Base-by-base conservation (phyloP, 2,797 vertebrate species). In the Bovichtus variegatus region DNA sequence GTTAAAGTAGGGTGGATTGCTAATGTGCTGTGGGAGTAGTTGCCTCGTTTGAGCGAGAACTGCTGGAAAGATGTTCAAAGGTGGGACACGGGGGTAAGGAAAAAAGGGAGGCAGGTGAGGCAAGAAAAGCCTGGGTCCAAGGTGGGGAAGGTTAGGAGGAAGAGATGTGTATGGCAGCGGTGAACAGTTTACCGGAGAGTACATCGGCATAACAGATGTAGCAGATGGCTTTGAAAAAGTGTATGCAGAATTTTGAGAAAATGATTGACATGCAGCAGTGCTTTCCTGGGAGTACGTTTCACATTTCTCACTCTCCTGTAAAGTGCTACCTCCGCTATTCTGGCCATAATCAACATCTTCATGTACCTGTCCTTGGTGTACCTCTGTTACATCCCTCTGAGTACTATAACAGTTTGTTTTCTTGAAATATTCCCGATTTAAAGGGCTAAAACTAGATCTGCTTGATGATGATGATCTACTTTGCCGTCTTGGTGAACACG, bases 401-500 rank as follows among this genome's bases (percentile, higher is more conserved):
- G 74, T 23, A 27, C 53, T 50, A 6, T 36, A 72, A 0, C 58
- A 75, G 50, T 87, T 80, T 38, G 36, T 83, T 27, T 57, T 82
- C 51, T 13, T 5, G 25, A 63, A 53, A 71, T 16, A 55, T 12
- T 82, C 65, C 6, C 5, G 71, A 41, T 21, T 31, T 9, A 58
- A 21, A 1, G 85, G 76, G 59, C 85, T 88, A 10, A 69, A 57
- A 58, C 81, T 87, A n/a, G 89, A 90, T 6, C 81, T 80, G 70
- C 87, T 89, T 0, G 92, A 92, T 2, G 90, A 88, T 0, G 80
- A 84, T 0, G 90, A 92, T 63, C 89, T 68, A 27, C 85, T 91
- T 9, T 9, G 68, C 15, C 2, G 70, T 60, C 60, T 78, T 0
- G 84, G 74, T 6, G 83, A 78, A 59, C 41, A 53, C 0, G n/a